Evolutionary conservation across 2,888 invertebrate genomes (phyloP), one percentile per base, ranked within the genome.

Genomic region (Acanthococcus lagerstroemiae): DNA sequence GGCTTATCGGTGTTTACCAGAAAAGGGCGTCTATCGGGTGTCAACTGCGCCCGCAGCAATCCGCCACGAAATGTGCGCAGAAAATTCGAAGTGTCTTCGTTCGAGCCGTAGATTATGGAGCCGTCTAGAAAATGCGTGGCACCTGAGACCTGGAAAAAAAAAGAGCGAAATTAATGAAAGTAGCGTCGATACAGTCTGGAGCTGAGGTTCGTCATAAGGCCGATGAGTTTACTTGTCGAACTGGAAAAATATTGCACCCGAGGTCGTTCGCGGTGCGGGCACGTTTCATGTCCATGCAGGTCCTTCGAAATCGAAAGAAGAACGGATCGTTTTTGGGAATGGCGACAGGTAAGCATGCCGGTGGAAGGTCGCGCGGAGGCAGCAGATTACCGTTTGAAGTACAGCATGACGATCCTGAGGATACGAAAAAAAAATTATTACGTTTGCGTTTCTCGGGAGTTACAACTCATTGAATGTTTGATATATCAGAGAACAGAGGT

Each of bases 101-200:
- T 83, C 0, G 84, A 80, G 0, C 91, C 90, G 72, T 91, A 91
- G 61, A 90, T 81, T 70, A 86, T 85, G 0, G 89, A 91, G 0
- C 84, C 85, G 72, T 91, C 91, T 71, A 91, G 75, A 74, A 82
- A 84, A 69, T 87, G 87, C 1, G 87, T 86, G 0, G 85, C 87
- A 6, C 54, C 30, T 15, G 61, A 61, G 46, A 67, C 30, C 67
- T 67, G 30, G 27, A 27, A 24, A 55, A 9, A 24, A 55, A 55
- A 50, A n/a, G 21, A 50, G 21, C n/a, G 21, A 50, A 17, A 12
- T 17, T 50, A n/a, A 7, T 50, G 21, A n/a, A 6, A 7, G 54
- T 5, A 19, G 22, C 24, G 25, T 12, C 7, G 54, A 5, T 24
- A 19, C 25, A n/a, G 24, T 55, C 5, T 24, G 19, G 19, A 9